Evolutionary conservation across 1,140 invertebrate genomes (phyloP).

Genomic region (Meteorus sp.): DNA sequence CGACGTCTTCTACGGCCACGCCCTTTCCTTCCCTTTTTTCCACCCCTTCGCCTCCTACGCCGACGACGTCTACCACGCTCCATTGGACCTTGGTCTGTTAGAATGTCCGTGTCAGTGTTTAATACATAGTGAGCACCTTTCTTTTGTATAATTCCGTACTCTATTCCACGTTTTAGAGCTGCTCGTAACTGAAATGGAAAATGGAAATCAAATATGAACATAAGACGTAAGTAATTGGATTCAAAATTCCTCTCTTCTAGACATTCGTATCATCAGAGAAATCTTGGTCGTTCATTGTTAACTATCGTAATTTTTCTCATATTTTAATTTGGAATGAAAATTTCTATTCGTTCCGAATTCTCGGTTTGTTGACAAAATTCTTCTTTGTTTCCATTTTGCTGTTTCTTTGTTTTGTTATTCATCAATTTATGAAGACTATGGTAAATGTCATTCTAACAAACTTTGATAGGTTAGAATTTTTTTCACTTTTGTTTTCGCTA

Average conservation of each 20-base stretch:
- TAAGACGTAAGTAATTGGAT: too few species aligned
- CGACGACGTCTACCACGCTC: slow-evolving; percentile 18
- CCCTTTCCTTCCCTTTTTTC: slow-evolving; percentile 14
- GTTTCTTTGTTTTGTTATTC: too few species aligned
- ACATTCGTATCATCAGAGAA: too few species aligned
- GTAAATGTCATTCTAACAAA: too few species aligned
- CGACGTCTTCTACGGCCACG: slow-evolving; percentile 23
- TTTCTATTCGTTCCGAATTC: too few species aligned
- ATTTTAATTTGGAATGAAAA: too few species aligned
- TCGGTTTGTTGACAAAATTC: too few species aligned
- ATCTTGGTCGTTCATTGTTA: too few species aligned
- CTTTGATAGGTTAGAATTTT: slow-evolving; percentile 18
- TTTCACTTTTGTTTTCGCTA: slow-evolving; percentile 1
- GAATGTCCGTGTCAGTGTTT: slow-evolving; percentile 33
- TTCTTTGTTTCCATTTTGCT: too few species aligned
- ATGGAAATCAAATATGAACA: slow-evolving; percentile 4
- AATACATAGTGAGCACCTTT: slow-evolving; percentile 41
- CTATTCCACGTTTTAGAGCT: slow-evolving; percentile 48
- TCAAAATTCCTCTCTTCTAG: too few species aligned
- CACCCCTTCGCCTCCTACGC: not conserved
- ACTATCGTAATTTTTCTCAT: too few species aligned
- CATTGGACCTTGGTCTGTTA: slow-evolving; percentile 24
- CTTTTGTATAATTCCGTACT: slow-evolving; percentile 47
- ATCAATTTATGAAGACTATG: too few species aligned
- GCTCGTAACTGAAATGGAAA: slow-evolving; percentile 38